Conservation (phyloP, 2,888 invertebrate species). For the Germaria angustata region DNA sequence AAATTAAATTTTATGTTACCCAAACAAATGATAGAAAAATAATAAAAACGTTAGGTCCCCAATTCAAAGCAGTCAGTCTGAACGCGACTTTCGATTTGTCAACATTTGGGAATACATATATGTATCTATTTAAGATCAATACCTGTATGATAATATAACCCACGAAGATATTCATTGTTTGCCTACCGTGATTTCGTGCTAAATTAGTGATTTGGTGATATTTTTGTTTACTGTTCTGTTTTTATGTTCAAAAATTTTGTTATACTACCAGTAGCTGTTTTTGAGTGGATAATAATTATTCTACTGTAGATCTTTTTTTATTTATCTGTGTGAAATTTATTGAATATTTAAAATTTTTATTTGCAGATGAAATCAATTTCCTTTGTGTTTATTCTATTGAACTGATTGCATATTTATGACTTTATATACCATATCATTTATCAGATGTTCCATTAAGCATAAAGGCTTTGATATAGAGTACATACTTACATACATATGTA, state of each 20-base stretch:
- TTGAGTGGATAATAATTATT: neutral
- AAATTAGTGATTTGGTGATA: neutral
- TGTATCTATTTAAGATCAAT: neutral
- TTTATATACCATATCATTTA: too few species aligned
- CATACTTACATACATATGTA: neutral
- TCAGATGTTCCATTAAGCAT: too few species aligned
- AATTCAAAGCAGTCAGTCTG: conserved; percentile 30
- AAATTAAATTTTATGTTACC: conserved; percentile 11
- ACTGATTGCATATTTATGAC: neutral
- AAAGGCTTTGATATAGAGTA: neutral
- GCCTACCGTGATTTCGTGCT: conserved; percentile 16
- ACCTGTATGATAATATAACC: neutral
- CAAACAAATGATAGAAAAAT: conserved; percentile 32
- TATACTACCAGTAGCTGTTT: neutral
- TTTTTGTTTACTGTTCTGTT: neutral
- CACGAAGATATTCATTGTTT: too few species aligned
- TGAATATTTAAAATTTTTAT: neutral
- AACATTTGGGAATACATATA: conserved; percentile 8
- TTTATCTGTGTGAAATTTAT: neutral
- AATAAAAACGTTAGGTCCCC: conserved; percentile 51
- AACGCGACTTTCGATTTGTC: conserved; percentile 38
- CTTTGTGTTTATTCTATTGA: neutral
- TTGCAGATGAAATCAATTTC: neutral
- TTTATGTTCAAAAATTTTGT: neutral
- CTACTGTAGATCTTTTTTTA: too few species aligned